These are phyloP conservation scores for Ectobius pallidus DNA, from an alignment of 2,888 invertebrate genomes.

Conservation along the genomic window DNA sequence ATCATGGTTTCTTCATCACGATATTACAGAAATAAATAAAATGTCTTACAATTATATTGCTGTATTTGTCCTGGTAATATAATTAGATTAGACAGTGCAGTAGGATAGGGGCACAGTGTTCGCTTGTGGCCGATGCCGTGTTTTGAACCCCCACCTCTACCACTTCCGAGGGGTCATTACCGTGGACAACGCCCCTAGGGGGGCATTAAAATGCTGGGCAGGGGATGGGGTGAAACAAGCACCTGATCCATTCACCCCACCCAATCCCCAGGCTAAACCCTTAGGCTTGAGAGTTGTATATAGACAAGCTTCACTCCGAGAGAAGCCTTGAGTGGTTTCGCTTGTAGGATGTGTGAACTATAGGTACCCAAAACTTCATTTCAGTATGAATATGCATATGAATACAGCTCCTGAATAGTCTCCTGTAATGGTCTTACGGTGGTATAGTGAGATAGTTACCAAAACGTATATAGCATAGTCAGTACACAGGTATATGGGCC, in stretches of 20 bases:
- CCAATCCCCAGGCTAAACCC: constrained; percentile 17
- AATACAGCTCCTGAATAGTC: no score
- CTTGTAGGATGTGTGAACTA: neutral
- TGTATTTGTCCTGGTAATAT: neutral
- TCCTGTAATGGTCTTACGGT: no score
- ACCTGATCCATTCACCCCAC: constrained; percentile 27
- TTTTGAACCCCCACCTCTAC: neutral
- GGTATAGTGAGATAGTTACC: no score
- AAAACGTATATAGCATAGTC: no score
- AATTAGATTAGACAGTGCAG: constrained; percentile 6
- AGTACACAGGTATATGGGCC: no score
- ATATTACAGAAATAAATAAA: no score
- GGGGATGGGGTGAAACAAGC: constrained; percentile 29
- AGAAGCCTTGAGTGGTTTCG: constrained; percentile 20
- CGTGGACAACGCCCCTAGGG: constrained; percentile 37
- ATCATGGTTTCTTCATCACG: no score
- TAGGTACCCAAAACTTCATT: neutral
- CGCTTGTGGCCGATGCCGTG: neutral
- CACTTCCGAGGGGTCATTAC: constrained; percentile 37
- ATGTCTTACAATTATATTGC: no score
- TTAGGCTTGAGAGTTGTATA: neutral
- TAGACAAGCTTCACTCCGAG: constrained; percentile 8
- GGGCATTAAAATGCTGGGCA: constrained; percentile 38
- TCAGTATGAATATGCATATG: no score
- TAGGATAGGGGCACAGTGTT: neutral